A percentile compares a stretch with the other conserved stretches of the same genome.
These are phyloP conservation scores for Mellivora capensis DNA, from an alignment of 2,113 vertebrate genomes.

Conservation along the genomic window DNA sequence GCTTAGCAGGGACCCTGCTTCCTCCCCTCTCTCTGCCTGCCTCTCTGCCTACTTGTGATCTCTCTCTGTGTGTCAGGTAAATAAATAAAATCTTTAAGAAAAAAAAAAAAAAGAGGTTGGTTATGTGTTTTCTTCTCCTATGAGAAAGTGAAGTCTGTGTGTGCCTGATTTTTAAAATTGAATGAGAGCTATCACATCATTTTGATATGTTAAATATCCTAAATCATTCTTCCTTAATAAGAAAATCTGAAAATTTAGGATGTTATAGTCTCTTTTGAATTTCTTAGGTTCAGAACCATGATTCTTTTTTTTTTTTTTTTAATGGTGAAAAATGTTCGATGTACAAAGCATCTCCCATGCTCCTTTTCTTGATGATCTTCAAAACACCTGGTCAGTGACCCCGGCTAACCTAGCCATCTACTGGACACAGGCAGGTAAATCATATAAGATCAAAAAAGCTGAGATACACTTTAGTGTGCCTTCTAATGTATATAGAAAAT, in stretches of 20 bases:
- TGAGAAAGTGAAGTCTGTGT: not conserved
- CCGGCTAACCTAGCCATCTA: not conserved
- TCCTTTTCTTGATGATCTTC: not conserved
- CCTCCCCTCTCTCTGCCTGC: too few relatives aligned
- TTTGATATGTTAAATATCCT: not conserved
- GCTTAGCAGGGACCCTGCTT: too few relatives aligned
- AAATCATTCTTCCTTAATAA: not conserved
- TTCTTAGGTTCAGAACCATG: not conserved
- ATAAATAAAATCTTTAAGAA: too few relatives aligned
- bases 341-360: not conserved
- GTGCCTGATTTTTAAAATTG: not conserved
- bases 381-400: not conserved
- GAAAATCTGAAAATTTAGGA: not conserved
- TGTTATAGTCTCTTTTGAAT: not conserved
- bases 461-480: not conserved
- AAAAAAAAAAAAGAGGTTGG: not conserved
- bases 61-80: too few relatives aligned
- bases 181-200: not conserved
- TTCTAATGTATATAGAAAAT: not conserved
- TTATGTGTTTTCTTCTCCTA: not conserved
- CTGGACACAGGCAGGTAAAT: not conserved
- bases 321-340: not conserved
- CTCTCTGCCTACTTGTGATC: too few relatives aligned
- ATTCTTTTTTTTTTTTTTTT: conserved; percentile 14
- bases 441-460: not conserved